Percentiles rank a stretch among this genome's conserved stretches.
These are phyloP conservation scores for Opisthocomus hoazin DNA, from an alignment of 2,113 vertebrate genomes.

Conservation along the genomic window DNA sequence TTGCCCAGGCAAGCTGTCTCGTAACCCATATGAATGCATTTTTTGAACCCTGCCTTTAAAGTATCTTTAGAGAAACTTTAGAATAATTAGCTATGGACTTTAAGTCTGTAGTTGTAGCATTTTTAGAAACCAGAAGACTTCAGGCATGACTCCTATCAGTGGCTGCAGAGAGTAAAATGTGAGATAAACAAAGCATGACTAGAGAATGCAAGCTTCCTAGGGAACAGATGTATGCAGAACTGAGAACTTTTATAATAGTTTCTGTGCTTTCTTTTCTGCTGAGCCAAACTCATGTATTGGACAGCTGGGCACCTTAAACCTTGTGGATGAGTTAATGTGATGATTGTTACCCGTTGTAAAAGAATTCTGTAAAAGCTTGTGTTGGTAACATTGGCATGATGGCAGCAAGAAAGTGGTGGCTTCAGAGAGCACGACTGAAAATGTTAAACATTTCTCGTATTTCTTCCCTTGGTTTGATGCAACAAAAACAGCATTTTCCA, in stretches of 20 bases:
- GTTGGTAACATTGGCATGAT: background rate
- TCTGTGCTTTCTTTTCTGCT: background rate
- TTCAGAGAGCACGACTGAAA: background rate
- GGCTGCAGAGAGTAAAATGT: background rate
- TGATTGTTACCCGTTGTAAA: background rate
- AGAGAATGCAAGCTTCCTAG: background rate
- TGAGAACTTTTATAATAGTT: background rate
- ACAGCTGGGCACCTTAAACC: background rate
- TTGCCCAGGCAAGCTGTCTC: conserved; percentile 25
- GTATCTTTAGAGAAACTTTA: conserved; percentile 18
- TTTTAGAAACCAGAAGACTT: conserved; percentile 34
- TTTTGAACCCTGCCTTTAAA: conserved; percentile 5
- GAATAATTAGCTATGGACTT: conserved; percentile 23
- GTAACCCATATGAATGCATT: background rate
- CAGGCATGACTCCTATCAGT: conserved; percentile 3
- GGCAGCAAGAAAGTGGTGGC: background rate
- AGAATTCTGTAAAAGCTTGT: background rate
- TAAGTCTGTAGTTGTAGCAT: conserved; percentile 8
- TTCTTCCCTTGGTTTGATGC: background rate
- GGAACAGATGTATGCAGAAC: background rate
- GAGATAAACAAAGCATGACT: conserved; percentile 22
- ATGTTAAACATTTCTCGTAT: background rate
- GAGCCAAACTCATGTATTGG: background rate
- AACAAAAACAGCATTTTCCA: conserved; percentile 6
- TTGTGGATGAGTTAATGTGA: background rate